Percentiles rank a stretch among this genome's conserved stretches.
Evolutionary conservation across 64 coral and sea anemone genomes (phyloP).

Genomic region (Trachythela sp.): DNA sequence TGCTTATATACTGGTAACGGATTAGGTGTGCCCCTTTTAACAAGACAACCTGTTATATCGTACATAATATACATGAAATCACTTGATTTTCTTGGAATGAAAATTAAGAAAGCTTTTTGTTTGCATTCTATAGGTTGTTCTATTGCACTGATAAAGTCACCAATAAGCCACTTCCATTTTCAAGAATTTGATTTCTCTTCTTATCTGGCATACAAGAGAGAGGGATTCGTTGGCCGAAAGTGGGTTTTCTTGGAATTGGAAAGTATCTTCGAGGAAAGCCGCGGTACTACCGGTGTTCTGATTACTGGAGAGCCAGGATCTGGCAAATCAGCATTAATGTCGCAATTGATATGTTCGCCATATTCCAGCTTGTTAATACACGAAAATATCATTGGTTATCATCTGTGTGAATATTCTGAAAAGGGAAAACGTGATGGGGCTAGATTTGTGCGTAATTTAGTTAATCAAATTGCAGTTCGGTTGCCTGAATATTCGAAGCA

Average conservation of each 20-base stretch:
- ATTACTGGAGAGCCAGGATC: slow-evolving; percentile 85
- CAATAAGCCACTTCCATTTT: slow-evolving; percentile 29
- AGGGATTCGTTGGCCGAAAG: slow-evolving; percentile 68
- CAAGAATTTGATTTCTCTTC: slow-evolving; percentile 72
- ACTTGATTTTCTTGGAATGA: no score
- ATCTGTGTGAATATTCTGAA: slow-evolving; percentile 72
- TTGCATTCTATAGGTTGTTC: slow-evolving; percentile 27
- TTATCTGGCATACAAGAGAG: slow-evolving; percentile 55
- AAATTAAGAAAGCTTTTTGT: slow-evolving; percentile 34
- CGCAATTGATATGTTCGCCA: slow-evolving; percentile 71
- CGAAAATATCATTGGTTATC: slow-evolving; percentile 67
- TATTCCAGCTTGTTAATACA: slow-evolving; percentile 63
- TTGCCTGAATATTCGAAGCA: slow-evolving; percentile 43
- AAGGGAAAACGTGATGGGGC: slow-evolving; percentile 62
- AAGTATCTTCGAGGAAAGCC: neutral
- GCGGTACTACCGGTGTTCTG: slow-evolving; percentile 35
- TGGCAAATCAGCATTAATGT: slow-evolving; percentile 75
- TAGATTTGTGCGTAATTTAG: slow-evolving; percentile 76
- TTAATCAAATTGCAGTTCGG: slow-evolving; percentile 61
- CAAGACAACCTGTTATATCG: no score
- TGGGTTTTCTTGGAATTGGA: slow-evolving; percentile 71
- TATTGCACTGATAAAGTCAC: neutral
- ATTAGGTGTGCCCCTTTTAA: no score
- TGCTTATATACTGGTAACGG: no score
- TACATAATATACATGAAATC: no score